A percentile compares a stretch with the other conserved stretches of the same genome.
These are phyloP conservation scores for Struthio camelus DNA, from an alignment of 2,113 vertebrate species.

Conservation along the genomic window DNA sequence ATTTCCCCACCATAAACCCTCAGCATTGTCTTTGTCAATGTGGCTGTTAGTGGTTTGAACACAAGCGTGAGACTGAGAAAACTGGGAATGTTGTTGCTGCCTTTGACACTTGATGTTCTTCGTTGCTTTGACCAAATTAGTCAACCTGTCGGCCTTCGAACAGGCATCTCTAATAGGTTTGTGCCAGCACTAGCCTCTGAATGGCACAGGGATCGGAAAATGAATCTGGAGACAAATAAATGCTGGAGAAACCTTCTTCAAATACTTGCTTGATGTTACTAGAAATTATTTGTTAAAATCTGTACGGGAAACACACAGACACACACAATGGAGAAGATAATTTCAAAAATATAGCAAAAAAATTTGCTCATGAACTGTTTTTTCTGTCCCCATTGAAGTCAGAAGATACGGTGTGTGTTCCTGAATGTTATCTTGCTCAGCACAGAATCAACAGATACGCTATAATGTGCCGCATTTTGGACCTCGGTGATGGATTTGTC, in stretches of 20 bases:
- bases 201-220: background rate
- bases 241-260: background rate
- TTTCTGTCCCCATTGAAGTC: background rate
- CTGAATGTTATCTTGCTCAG: background rate
- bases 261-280: background rate
- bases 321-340: background rate
- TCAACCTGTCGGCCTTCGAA: background rate
- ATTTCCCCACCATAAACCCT: background rate
- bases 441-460: background rate
- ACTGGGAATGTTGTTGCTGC: background rate
- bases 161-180: background rate
- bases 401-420: accelerated
- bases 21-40: background rate
- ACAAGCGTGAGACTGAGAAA: background rate
- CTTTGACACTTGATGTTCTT: background rate
- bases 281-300: background rate
- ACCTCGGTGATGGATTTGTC: background rate
- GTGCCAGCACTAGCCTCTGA: background rate
- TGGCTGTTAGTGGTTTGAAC: background rate
- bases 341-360: background rate
- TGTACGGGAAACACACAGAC: background rate
- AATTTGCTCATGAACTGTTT: background rate
- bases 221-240: background rate
- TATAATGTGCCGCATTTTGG: accelerated
- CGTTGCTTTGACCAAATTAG: background rate